Evolutionary conservation across 2,113 vertebrate genomes (phyloP).

Genomic region (Ochotona curzoniae): DNA sequence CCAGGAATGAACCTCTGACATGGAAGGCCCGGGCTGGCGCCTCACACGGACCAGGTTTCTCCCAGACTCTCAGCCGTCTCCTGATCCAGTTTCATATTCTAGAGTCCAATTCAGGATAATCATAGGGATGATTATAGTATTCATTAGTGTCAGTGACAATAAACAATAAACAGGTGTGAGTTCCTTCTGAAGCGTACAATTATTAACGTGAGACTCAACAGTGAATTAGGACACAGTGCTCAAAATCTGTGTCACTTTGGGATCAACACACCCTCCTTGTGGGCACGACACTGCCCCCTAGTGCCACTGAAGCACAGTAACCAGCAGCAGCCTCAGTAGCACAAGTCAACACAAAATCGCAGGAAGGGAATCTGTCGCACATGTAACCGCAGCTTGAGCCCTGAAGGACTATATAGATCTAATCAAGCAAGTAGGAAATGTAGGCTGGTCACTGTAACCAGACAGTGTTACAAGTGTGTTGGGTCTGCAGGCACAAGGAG

Average conservation of each 20-base stretch:
- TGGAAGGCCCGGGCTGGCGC: background rate
- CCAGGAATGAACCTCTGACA: constrained; percentile 57
- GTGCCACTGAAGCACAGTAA: constrained; percentile 48
- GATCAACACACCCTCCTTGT: constrained; percentile 43
- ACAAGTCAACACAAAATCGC: background rate
- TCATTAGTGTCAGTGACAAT: constrained; percentile 28
- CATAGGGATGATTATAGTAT: constrained; percentile 7
- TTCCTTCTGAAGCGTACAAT: constrained; percentile 43
- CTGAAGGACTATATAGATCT: constrained; percentile 41
- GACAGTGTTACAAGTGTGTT: background rate
- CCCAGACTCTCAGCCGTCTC: background rate
- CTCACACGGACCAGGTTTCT: constrained; percentile 8
- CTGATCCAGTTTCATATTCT: constrained; percentile 2
- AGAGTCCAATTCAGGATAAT: constrained; percentile 54
- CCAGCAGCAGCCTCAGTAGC: background rate
- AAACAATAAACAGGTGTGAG: constrained; percentile 14
- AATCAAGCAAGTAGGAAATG: background rate
- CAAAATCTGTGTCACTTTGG: constrained; percentile 45
- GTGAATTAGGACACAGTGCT: constrained; percentile 41
- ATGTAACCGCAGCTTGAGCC: background rate
- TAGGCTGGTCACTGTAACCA: constrained; percentile 35
- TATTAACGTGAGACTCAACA: constrained; percentile 31
- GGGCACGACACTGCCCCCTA: constrained; percentile 69
- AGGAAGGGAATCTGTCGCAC: constrained; percentile 10
- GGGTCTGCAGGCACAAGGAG: constrained; percentile 23